phyloP scores from a whole-genome alignment of 2,113 vertebrate species.

The Neolamprologus variostigma region DNA sequence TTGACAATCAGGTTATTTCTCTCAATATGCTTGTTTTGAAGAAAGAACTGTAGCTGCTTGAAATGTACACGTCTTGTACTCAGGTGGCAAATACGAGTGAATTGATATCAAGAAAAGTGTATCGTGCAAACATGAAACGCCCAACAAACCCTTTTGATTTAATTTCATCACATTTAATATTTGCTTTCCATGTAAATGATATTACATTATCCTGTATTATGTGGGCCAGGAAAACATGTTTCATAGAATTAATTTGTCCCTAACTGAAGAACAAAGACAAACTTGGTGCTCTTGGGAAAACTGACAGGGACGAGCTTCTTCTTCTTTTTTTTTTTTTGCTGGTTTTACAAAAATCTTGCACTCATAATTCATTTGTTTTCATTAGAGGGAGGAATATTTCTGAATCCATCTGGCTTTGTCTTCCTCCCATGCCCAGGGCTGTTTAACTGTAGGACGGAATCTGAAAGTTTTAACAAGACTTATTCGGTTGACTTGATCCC shows the following conservation, averaged over 20 bases:
- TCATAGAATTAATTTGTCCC: neutral
- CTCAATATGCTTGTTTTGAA: neutral
- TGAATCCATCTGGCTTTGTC: neutral
- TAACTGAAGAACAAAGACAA: constrained; percentile 14
- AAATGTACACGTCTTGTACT: neutral
- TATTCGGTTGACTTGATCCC: constrained; percentile 11
- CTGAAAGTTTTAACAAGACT: constrained; percentile 7
- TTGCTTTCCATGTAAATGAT: neutral
- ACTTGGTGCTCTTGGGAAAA: constrained; percentile 25
- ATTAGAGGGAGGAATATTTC: neutral
- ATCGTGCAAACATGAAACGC: neutral
- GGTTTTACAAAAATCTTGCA: neutral
- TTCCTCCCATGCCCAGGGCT: constrained; percentile 23
- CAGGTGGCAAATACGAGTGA: neutral
- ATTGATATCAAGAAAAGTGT: neutral
- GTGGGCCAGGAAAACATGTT: neutral
- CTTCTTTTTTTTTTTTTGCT: neutral
- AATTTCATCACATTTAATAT: neutral
- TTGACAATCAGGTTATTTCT: constrained; percentile 38
- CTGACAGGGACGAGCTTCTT: neutral
- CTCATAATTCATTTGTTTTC: neutral
- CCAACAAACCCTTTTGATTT: neutral
- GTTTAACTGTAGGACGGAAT: constrained; percentile 1
- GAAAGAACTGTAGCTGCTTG: neutral
- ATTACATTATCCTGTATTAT: neutral